These are phyloP conservation scores for Whitmania pigra DNA, from an alignment of 1,140 invertebrate genomes.

Conservation along the genomic window DNA sequence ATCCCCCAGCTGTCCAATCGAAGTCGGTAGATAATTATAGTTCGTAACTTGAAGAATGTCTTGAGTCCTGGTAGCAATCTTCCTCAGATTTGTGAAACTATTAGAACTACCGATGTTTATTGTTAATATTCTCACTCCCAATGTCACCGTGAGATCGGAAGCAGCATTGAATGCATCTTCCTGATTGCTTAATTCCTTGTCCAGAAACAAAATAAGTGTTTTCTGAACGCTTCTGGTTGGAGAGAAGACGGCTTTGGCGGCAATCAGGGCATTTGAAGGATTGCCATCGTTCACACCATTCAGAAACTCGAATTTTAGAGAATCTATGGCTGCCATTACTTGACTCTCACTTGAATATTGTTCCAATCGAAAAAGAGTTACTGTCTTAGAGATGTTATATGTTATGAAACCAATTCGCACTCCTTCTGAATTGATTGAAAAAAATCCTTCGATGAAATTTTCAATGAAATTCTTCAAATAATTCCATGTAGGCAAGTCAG, in stretches of 20 bases:
- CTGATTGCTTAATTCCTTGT: background rate
- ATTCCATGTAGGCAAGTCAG: background rate
- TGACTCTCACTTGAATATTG: background rate
- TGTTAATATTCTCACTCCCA: background rate
- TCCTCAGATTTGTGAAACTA: background rate
- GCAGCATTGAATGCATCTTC: background rate
- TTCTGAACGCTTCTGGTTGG: constrained; percentile 8
- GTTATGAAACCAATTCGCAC: background rate
- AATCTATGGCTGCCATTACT: background rate
- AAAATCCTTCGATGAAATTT: background rate
- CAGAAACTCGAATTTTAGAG: background rate
- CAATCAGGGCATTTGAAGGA: background rate
- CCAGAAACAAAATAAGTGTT: background rate
- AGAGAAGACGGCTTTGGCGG: background rate
- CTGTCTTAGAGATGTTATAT: background rate
- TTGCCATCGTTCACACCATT: background rate
- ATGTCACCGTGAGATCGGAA: background rate
- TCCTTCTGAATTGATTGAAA: background rate
- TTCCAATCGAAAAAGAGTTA: background rate
- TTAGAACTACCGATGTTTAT: background rate
- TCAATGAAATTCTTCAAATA: constrained; percentile 6
- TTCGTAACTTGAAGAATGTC: background rate
- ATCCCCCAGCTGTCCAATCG: background rate
- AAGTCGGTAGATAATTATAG: background rate
- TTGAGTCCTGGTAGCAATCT: background rate